Percentiles rank a stretch among this genome's conserved stretches.
Conservation (phyloP, 2,797 vertebrate genomes). For the Paramormyrops hopkinsi region DNA sequence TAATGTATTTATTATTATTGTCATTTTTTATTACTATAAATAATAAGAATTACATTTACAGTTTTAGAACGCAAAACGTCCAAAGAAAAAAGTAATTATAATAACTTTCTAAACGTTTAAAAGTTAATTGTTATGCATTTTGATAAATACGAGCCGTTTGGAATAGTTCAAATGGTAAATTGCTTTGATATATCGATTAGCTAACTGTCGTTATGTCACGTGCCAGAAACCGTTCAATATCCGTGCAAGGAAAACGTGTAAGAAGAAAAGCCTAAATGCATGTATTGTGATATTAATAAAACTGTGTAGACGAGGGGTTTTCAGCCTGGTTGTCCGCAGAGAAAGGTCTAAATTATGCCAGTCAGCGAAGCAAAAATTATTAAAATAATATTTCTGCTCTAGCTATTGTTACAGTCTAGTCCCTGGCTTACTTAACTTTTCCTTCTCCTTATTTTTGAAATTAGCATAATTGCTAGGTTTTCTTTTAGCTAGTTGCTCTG, state of each 20-base stretch:
- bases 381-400: neutral
- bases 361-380: neutral
- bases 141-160: neutral
- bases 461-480: neutral
- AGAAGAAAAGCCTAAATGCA: neutral
- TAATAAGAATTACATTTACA: neutral
- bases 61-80: neutral
- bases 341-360: neutral
- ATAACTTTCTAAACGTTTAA: neutral
- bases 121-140: neutral
- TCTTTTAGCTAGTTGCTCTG: neutral
- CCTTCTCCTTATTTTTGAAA: neutral
- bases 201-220: neutral
- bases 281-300: neutral
- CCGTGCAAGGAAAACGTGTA: neutral
- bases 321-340: neutral
- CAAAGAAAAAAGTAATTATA: neutral
- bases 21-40: neutral
- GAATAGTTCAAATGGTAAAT: neutral
- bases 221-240: neutral
- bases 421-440: neutral
- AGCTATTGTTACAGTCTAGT: neutral
- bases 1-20: neutral
- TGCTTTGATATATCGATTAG: neutral
- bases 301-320: neutral